A percentile compares a stretch with the other conserved stretches of the same genome.
These are phyloP conservation scores for Peromyscus aztecus DNA, from an alignment of 2,797 vertebrate genomes.

Conservation along the genomic window DNA sequence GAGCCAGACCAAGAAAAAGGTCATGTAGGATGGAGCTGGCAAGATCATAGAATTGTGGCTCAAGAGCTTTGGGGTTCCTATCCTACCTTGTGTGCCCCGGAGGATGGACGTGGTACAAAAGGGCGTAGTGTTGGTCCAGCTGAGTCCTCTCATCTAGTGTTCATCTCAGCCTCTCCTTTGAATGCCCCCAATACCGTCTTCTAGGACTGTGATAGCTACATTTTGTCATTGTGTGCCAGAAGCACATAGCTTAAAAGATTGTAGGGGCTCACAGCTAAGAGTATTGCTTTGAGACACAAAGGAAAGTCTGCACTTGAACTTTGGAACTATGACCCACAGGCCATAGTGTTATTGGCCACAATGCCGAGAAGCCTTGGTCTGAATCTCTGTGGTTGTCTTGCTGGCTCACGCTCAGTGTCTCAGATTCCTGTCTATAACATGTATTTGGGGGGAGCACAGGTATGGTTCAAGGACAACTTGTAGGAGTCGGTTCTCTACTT, in stretches of 20 bases:
- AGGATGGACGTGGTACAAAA: no score
- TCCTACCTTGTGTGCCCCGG: background rate
- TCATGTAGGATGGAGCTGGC: background rate
- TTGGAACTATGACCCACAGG: background rate
- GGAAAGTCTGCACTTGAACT: background rate
- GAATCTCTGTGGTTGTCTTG: background rate
- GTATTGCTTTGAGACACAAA: background rate
- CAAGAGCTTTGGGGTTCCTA: background rate
- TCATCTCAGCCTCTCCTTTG: background rate
- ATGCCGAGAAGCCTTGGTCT: fast-evolving
- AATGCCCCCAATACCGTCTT: no score
- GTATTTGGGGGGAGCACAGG: background rate
- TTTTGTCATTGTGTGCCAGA: background rate
- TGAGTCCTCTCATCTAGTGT: background rate
- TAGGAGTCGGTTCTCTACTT: background rate
- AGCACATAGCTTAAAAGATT: background rate
- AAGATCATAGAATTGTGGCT: background rate
- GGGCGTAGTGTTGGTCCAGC: background rate
- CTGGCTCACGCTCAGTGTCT: background rate
- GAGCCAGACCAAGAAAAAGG: background rate
- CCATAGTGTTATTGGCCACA: fast-evolving
- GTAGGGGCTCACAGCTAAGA: background rate
- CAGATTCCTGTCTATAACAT: background rate
- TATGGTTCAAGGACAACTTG: background rate
- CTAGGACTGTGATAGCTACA: background rate